Percentiles rank a stretch among this genome's conserved stretches.
Conservation (phyloP, 2,113 vertebrate species). For the Sebastes schlegelii region DNA sequence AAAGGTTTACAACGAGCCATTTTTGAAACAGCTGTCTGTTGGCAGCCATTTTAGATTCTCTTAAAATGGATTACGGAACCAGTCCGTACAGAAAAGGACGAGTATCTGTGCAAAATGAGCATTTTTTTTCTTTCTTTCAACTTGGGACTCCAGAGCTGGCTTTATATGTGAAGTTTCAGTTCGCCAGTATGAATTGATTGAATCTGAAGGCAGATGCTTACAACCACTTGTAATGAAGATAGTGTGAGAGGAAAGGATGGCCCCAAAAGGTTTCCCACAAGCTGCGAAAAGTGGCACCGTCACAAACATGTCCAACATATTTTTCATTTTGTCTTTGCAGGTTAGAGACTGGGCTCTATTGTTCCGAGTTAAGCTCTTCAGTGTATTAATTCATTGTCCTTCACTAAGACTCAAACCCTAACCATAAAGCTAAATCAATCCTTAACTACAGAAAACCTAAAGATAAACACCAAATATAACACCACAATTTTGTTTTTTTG, state of each 20-base stretch:
- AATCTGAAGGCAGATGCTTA: conserved; percentile 26
- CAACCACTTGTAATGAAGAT: conserved; percentile 18
- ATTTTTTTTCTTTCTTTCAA: conserved; percentile 1
- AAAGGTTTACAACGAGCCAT: conserved; percentile 54
- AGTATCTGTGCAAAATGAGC: background rate
- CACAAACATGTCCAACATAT: conserved; percentile 65
- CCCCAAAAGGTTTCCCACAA: conserved; percentile 6
- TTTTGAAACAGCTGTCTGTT: conserved; percentile 19
- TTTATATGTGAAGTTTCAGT: background rate
- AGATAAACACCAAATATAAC: background rate
- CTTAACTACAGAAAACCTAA: background rate
- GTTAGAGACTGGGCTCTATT: background rate
- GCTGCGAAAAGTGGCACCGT: conserved; percentile 13
- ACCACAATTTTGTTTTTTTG: background rate
- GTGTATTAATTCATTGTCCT: background rate
- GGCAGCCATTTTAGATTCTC: conserved; percentile 59
- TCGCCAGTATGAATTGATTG: conserved; percentile 5
- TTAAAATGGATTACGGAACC: conserved; percentile 13
- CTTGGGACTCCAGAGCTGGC: conserved; percentile 22
- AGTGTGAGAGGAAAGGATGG: background rate
- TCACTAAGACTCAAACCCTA: background rate
- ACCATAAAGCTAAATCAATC: background rate
- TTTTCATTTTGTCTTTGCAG: conserved; percentile 12
- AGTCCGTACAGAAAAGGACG: conserved; percentile 18
- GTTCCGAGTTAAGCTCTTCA: background rate